Percentiles rank a stretch among this genome's conserved stretches.
phyloP scores from a whole-genome alignment of 2,888 invertebrate genomes.

The Folsomia candida region DNA sequence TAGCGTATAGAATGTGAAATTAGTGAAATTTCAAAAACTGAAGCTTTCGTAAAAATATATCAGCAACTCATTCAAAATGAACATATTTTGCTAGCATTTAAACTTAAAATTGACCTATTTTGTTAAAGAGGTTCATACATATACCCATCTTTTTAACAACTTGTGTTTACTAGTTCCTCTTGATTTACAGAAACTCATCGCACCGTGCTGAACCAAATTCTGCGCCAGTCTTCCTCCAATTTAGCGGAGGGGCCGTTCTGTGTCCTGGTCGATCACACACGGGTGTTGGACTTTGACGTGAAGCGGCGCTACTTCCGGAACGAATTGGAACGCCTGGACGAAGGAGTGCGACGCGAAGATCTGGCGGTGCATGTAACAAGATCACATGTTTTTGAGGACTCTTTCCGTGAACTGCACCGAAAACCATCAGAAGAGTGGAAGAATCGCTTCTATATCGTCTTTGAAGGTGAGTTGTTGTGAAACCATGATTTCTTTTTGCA shows the following conservation, averaged over 20 bases:
- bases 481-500: not conserved
- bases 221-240: constrained; percentile 74
- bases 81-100: too few relatives aligned
- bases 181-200: constrained; percentile 69
- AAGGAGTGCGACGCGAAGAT: constrained; percentile 75
- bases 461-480: constrained; percentile 72
- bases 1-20: too few relatives aligned
- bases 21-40: too few relatives aligned
- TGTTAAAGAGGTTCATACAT: constrained; percentile 15
- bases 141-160: constrained; percentile 16
- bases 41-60: too few relatives aligned
- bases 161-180: constrained; percentile 27
- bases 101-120: too few relatives aligned
- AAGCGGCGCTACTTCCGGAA: constrained; percentile 82
- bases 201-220: constrained; percentile 82
- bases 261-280: constrained; percentile 80
- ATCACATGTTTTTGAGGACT: constrained; percentile 82
- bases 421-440: constrained; percentile 84
- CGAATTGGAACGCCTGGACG: constrained; percentile 79
- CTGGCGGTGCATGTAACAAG: constrained; percentile 81
- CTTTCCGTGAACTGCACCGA: constrained; percentile 79
- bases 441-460: constrained; percentile 85
- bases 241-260: constrained; percentile 83
- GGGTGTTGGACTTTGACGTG: constrained; percentile 85
- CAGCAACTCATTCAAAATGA: too few relatives aligned